Base-by-base conservation (phyloP, 1,140 invertebrate genomes). In the Manduca sexta region DNA sequence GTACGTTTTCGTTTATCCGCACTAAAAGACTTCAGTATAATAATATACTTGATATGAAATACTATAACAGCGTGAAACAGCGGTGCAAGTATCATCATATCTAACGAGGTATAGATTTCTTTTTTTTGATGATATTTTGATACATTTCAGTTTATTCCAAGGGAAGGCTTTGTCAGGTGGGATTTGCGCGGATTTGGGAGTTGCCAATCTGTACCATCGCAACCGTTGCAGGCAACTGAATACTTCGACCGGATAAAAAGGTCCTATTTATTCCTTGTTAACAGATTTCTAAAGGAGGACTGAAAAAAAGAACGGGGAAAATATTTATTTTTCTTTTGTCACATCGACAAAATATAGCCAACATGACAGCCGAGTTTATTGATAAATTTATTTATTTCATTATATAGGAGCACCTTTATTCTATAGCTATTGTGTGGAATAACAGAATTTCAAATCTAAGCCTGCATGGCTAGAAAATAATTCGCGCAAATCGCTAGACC, bases 171-270 rank as follows among this genome's bases (percentile, higher is more conserved):
- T 48, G 52, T 52, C 55, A 65, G 43, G 56, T 54, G 42, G 74
- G 74, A 81, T 84, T 81, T 77, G 66, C 66, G 43, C 53, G 74
- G 76, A 80, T 83, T 78, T 79, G 58, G 47, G 56, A 46, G 64
- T 62, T 73, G 57, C 74, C 75, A 76, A 80, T 81, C 72, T 76
- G 61, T 59, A 62, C 52, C 61, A 50, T 61, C 52, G 48, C 53
- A 67, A 70, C 64, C 64, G 64, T 68, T 66, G 52, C 53, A 53
- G 68, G 71, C 65, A 58, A 66, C 62, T 55, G 56, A 73, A 74
- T 72, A 69, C 67, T 72, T 73, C 60, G 61, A 64, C 64, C 56
- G 64, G 53, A 64, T 69, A 73, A 76, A 76, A 70, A 73, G 55
- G 52, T 65, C 46, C 50, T 57, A 56, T 56, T 60, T 63, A 64